Percentiles rank a stretch among this genome's conserved stretches.
Evolutionary conservation across 2,797 vertebrate genomes (phyloP).

Genomic region (Thripadectes ignobilis): DNA sequence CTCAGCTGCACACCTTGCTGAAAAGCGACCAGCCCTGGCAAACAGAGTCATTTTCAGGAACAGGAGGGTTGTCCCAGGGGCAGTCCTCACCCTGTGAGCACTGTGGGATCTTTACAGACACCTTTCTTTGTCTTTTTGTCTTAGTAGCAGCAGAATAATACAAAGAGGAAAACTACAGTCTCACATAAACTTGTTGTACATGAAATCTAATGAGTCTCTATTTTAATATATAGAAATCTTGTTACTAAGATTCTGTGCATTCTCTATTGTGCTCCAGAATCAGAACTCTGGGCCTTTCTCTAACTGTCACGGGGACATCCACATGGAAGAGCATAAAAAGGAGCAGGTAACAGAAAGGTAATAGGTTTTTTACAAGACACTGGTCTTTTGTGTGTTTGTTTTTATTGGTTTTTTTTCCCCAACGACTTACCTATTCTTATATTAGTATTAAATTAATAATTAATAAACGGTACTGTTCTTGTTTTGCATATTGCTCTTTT

Average conservation of each 20-base stretch:
- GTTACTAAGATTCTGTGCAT: background rate
- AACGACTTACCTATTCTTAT: background rate
- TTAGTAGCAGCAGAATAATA: background rate
- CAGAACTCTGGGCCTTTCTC: background rate
- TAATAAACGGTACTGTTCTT: background rate
- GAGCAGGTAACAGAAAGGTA: background rate
- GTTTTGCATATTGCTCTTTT: background rate
- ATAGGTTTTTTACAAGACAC: background rate
- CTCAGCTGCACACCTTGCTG: background rate
- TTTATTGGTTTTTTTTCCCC: background rate
- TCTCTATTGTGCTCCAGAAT: background rate
- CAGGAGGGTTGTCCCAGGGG: background rate
- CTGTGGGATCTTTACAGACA: background rate
- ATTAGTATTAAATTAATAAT: background rate
- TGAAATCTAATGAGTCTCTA: background rate
- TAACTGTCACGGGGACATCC: background rate
- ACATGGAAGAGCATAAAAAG: background rate
- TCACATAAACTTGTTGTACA: background rate
- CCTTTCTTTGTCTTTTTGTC: background rate
- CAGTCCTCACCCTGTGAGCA: accelerated
- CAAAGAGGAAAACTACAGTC: background rate
- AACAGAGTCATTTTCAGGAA: background rate
- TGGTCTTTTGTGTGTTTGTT: background rate
- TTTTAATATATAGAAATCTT: background rate
- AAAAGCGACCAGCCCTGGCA: background rate